Percentiles rank a stretch among this genome's conserved stretches.
phyloP scores from a whole-genome alignment of 2,113 vertebrate species.

The Synodontis membranacea region DNA sequence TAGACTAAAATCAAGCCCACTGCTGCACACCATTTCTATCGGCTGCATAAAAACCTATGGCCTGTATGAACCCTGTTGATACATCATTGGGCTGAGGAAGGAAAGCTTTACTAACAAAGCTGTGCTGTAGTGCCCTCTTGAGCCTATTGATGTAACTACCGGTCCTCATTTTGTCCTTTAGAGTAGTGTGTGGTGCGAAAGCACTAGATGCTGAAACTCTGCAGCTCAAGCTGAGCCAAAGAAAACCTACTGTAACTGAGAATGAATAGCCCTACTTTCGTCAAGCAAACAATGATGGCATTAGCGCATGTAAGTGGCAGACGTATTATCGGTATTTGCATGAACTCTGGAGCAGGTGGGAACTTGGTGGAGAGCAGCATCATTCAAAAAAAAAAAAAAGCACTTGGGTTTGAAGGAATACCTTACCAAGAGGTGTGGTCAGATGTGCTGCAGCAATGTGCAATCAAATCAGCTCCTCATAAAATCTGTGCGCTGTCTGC shows the following conservation, averaged over 20 bases:
- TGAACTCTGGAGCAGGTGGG: not conserved
- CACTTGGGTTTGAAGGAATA: not conserved
- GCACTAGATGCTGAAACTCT: not conserved
- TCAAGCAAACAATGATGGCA: not conserved
- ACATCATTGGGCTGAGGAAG: not conserved
- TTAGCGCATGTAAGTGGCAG: not conserved
- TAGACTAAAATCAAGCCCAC: not conserved
- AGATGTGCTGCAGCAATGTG: not conserved
- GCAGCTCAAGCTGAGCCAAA: not conserved
- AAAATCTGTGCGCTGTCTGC: not conserved
- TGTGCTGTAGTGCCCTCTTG: slow-evolving; percentile 34
- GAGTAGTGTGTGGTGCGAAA: not conserved
- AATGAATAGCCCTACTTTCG: not conserved
- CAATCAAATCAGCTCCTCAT: not conserved
- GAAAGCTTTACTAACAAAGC: not conserved
- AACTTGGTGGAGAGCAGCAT: not conserved
- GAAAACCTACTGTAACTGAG: not conserved
- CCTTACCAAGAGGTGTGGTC: not conserved
- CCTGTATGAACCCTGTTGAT: not conserved
- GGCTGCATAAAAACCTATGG: not conserved
- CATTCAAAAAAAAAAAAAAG: not conserved
- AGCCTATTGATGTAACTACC: not conserved
- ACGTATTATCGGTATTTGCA: not conserved
- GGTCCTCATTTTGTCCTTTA: not conserved
- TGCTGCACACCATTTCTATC: not conserved